Base-by-base conservation (phyloP, 2,113 vertebrate genomes). In the Nothobranchius furzeri region DNA sequence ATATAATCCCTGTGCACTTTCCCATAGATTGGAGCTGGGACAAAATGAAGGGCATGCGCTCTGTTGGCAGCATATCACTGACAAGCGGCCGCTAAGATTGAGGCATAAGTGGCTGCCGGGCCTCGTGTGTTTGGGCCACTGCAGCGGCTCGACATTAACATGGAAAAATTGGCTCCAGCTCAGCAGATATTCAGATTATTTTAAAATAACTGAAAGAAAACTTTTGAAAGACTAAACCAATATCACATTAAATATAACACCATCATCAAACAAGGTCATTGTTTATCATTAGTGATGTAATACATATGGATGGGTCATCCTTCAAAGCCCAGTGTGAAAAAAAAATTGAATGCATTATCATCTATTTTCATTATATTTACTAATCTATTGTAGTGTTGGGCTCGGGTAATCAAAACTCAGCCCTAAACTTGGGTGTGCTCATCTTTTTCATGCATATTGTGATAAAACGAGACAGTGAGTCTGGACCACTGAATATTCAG, bases 401-500 rank as follows among this genome's bases (percentile, higher is more conserved):
- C 76, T 76, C 49, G 40, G 62, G 58, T 78, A 67, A 82, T 86
- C 60, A 83, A 74, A 79, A 82, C 75, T 74, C 63, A 71, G 65
- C 40, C 64, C 49, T 76, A 71, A 76, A 86, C 70, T 78, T 74
- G 59, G 45, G 50, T 79, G 68, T 55, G 37, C 77, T 81, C 52
- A 64, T 86, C 70, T 83, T 63, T 87, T 88, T 67, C 72, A 76
- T 54, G 70, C 71, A 65, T 54, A 85, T 77, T 76, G 78, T 85
- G 78, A 57, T 73, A 42, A 66, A 83, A 87, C 62, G 62, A 86
- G 78, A 78, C 81, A 60, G 78, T 78, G 45, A 78, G 81, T 88
- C 36, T 86, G 87, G 87, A 89, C 85, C 81, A 70, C 72, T 91
- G 87, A 89, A 90, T 91, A 90, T 91, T 89, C 90, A 89, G 81